These are phyloP conservation scores for Spermophilus dauricus DNA, from an alignment of 2,113 vertebrate species.

Conservation along the genomic window DNA sequence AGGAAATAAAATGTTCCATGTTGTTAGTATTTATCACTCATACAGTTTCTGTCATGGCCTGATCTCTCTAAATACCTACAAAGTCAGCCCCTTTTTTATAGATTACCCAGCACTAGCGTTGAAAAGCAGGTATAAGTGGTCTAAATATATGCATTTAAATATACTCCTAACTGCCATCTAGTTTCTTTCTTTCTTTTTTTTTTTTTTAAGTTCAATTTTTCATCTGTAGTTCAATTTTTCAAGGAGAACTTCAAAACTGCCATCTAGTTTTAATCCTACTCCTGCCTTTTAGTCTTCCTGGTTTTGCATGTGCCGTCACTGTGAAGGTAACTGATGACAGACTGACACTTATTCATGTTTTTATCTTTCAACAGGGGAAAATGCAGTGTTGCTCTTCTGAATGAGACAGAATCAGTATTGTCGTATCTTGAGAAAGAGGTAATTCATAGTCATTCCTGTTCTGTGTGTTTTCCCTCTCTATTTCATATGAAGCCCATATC, in stretches of 20 bases:
- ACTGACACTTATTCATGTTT: background rate
- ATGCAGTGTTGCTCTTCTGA: conserved; percentile 97
- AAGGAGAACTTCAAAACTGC: background rate
- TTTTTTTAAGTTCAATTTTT: too few relatives aligned
- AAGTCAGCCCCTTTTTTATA: background rate
- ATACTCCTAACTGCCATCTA: background rate
- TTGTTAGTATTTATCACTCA: conserved; percentile 7
- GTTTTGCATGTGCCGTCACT: background rate
- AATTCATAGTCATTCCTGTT: conserved; percentile 68
- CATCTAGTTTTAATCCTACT: background rate
- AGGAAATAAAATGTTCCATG: background rate
- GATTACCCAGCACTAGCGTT: background rate
- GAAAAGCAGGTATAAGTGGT: background rate
- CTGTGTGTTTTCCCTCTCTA: background rate
- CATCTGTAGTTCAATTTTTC: too few relatives aligned
- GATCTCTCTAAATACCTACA: conserved; percentile 11
- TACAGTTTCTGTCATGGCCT: background rate
- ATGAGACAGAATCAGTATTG: conserved; percentile 97
- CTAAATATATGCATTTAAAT: background rate
- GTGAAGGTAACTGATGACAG: background rate
- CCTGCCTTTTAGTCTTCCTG: background rate
- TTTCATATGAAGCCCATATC: background rate
- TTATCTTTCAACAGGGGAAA: conserved; percentile 92
- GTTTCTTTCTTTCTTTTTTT: background rate
- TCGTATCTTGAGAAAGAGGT: conserved; percentile 99